Evolutionary conservation across 1,140 invertebrate species (phyloP), one percentile per base, ranked within the genome.

Genomic region (Hypsibius dujardini): DNA sequence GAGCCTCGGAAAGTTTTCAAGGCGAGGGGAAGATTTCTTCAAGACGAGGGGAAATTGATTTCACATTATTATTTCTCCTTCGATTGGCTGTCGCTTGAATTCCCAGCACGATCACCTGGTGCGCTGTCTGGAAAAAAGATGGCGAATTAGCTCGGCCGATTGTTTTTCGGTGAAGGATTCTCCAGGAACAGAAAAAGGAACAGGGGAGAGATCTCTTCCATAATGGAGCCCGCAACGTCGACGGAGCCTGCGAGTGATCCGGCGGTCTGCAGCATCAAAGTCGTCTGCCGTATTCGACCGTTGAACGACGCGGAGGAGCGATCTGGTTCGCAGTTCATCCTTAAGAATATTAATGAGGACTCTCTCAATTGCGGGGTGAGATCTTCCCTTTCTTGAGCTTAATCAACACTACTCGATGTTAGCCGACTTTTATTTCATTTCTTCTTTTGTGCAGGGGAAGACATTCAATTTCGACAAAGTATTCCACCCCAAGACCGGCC

Each of bases 391-490:
- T 71, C 1, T 71, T 70, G 72, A 7, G 46, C 47, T 1, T 40
- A 12, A 46, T 45, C 50, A 69, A 73, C n/a, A 47, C 15, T 73
- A 15, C 40, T 72, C 45, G 3, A n/a, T 46, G 60, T 74, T 47
- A 56, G 14, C 46, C 46, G 46, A 12, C 46, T 3, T 67, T 42
- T 59, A 69, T 74, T 74, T 75, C 72, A 71, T 75, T 75, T 76
- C 76, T 76, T 74, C 76, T 42, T 71, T 70, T 75, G 88, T 87
- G 72, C 82, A 98, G 95, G 93, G 93, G 59, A 98, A 98, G 87
- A 88, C 94, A 71, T 98, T 96, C 83, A 84, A 95, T 73, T 99
- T 95, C 83, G 94, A 99, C 80, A 95, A 94, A 86, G 94, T 98
- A 75, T 98, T 97, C 80, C 95, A 95, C 82, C 91, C 93, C 75